These are phyloP conservation scores for Xiphophorus birchmanni DNA, from an alignment of 2,797 vertebrate genomes.

Conservation along the genomic window DNA sequence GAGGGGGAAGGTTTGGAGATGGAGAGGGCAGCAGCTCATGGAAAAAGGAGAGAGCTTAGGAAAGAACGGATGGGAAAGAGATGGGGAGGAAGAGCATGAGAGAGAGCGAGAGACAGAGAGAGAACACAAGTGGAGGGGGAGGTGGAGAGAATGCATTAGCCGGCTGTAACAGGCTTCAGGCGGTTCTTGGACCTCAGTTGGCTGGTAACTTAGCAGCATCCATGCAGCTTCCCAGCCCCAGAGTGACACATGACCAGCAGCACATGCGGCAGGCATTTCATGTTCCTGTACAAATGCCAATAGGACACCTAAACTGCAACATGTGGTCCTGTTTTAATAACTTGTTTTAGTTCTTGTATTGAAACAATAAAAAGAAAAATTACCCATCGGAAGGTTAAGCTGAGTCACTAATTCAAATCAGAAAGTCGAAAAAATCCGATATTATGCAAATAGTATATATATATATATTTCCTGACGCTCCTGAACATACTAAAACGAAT, in stretches of 20 bases:
- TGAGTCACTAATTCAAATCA: neutral
- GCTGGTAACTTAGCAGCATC: conserved; percentile 70
- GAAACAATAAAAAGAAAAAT: conserved; percentile 1
- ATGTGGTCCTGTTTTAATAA: neutral
- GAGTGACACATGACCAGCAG: conserved; percentile 66
- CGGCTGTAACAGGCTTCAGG: conserved; percentile 77
- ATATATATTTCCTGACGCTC: neutral
- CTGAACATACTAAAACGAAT: no score
- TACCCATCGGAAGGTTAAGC: neutral
- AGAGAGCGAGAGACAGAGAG: conserved; percentile 59
- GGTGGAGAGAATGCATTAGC: conserved; percentile 75
- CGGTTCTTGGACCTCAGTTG: conserved; percentile 73
- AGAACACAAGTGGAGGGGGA: conserved; percentile 63
- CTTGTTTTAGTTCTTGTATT: neutral
- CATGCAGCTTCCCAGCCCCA: conserved; percentile 47
- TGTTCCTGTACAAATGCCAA: conserved; percentile 22
- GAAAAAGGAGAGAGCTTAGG: conserved; percentile 69
- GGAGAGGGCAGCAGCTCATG: conserved; percentile 73
- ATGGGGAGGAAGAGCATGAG: conserved; percentile 66
- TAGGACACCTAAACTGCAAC: conserved; percentile 12
- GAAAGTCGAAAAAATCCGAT: neutral
- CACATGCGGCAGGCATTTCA: conserved; percentile 45
- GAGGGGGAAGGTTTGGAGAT: conserved; percentile 64
- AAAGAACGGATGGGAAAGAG: conserved; percentile 64
- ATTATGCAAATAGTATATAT: neutral